Percentiles rank a stretch among this genome's conserved stretches.
phyloP scores from a whole-genome alignment of 92 coral and sea anemone species.

The Parazoanthus darwini region DNA sequence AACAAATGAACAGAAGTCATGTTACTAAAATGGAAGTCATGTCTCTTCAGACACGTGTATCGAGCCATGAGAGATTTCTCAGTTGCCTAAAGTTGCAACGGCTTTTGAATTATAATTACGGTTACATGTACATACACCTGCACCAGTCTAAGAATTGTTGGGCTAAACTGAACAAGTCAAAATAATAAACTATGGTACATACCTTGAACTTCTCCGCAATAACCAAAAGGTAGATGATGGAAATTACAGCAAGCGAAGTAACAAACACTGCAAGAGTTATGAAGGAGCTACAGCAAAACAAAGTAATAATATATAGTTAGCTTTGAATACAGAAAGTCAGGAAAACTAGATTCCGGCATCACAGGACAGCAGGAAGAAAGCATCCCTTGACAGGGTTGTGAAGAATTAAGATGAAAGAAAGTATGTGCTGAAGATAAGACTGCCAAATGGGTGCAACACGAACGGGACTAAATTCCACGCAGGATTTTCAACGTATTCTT shows the following conservation, averaged over 20 bases:
- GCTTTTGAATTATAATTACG: too few relatives aligned
- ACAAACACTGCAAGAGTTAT: constrained; percentile 70
- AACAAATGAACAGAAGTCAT: too few relatives aligned
- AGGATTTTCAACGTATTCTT: too few relatives aligned
- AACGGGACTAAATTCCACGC: too few relatives aligned
- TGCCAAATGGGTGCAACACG: too few relatives aligned
- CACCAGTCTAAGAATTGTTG: neutral
- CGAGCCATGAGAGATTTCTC: too few relatives aligned
- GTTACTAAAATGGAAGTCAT: too few relatives aligned
- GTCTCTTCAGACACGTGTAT: too few relatives aligned
- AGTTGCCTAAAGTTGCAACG: too few relatives aligned
- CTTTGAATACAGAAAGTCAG: too few relatives aligned
- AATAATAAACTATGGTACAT: neutral
- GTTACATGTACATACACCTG: neutral
- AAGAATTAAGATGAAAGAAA: too few relatives aligned
- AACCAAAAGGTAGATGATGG: constrained; percentile 66
- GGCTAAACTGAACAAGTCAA: neutral
- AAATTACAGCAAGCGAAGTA: constrained; percentile 59
- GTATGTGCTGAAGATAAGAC: too few relatives aligned
- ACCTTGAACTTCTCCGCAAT: constrained; percentile 88
- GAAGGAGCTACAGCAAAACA: constrained; percentile 28
- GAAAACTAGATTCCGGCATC: neutral
- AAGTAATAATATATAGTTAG: neutral
- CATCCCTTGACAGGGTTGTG: neutral
- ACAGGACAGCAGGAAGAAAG: neutral